Percentiles rank a stretch among this genome's conserved stretches.
These are phyloP conservation scores for Pollachius pollachius DNA, from an alignment of 2,113 vertebrate species.

Conservation along the genomic window DNA sequence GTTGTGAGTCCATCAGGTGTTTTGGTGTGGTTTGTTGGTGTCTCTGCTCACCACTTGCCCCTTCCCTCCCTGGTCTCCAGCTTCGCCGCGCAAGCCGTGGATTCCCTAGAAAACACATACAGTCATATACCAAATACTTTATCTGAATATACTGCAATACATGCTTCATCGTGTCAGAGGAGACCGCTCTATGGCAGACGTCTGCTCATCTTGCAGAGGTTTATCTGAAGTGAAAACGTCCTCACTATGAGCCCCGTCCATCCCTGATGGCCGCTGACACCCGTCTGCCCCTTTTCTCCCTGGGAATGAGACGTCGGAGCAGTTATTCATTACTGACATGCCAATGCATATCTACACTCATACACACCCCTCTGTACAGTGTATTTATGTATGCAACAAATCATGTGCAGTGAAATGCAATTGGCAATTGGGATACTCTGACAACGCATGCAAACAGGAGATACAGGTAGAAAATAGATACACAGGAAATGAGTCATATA, in stretches of 20 bases:
- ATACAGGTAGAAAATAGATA: no score
- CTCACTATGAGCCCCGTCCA: conserved; percentile 80
- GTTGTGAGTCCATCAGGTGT: not conserved
- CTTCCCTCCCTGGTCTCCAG: conserved; percentile 71
- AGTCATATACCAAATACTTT: not conserved
- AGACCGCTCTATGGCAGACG: not conserved
- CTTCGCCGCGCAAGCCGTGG: conserved; percentile 70
- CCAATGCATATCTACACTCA: not conserved
- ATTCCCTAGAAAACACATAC: conserved; percentile 64
- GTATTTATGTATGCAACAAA: no score
- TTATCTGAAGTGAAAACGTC: conserved; percentile 16
- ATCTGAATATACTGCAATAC: no score
- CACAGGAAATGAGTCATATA: no score
- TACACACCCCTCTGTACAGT: no score
- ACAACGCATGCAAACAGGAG: no score
- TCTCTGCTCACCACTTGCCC: conserved; percentile 73
- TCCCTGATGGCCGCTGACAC: conserved; percentile 69
- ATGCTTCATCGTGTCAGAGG: not conserved
- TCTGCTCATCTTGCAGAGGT: no score
- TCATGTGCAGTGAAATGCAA: no score
- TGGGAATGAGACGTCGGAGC: conserved; percentile 41
- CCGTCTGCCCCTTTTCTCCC: conserved; percentile 74
- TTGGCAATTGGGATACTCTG: no score
- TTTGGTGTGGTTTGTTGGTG: not conserved
- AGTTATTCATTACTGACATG: no score